Evolutionary conservation across 1,140 invertebrate species (phyloP), one percentile per base, ranked within the genome.

Genomic region (Macrotrachela quadricornifera): DNA sequence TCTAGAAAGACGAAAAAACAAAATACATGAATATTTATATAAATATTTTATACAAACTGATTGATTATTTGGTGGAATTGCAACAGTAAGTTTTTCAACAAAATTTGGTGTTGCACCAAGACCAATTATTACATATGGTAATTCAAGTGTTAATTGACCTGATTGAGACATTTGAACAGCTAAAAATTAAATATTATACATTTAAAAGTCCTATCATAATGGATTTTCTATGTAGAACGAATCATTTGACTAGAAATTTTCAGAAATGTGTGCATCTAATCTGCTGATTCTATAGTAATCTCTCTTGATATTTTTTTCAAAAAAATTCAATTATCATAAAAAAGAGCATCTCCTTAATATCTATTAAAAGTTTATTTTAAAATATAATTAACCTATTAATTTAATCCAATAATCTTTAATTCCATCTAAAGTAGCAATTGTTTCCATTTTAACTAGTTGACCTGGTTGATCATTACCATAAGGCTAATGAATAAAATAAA

Each of bases 91-190:
- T 42, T 76, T 78, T 66, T 97, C 92, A 1, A 97, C 81, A 73
- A 95, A 97, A 70, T 97, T 96, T 4, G 91, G 90, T 17, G 87
- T 91, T 56, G 85, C 78, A 14, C 91, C 91, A 4, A 97, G 71
- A 9, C 92, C 92, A 70, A 96, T 95, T 43, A 90, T 80, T 0
- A 80, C 82, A 65, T 88, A 97, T 0, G 92, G 91, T 43, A 92
- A 68, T 68, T 91, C 85, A 14, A 97, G 73, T 6, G 85, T 78
- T 63, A 83, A 83, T 63, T 95, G 82, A 0, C 86, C 82, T 17
- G 85, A 85, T 67, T 96, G 87, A 0, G 86, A 79, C 30, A 95
- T 63, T 67, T 97, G 91, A 0, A 83, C 80, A 37, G 82, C 65
- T 66, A 59, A 41, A 54, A 59, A 56, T 50, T 42, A 30, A 50